Evolutionary conservation across 2,797 vertebrate species (phyloP), one percentile per base, ranked within the genome.

Genomic region (Phataginus tetradactyla): DNA sequence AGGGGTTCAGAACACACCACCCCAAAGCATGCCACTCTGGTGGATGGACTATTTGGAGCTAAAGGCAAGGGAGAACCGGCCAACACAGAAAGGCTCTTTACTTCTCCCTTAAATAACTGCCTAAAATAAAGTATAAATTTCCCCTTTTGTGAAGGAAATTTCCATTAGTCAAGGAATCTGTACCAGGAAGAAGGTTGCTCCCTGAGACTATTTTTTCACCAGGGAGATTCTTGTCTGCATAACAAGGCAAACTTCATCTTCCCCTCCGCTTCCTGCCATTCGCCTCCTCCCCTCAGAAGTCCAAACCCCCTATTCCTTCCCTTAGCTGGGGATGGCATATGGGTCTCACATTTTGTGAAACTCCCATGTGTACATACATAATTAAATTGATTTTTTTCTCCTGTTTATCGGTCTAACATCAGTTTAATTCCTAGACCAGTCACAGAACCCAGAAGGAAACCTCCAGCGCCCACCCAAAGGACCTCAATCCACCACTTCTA

Each of bases 281-380:
- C 37, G 25, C n/a, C 32, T 55, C 49, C 25, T 7, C 20, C 39
- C 14, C 37, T 2, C 53, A 10, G 3, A 39, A 75, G 5, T 3
- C 21, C 57, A 71, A 21, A 75, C 18, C 18, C 17, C n/a, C 12
- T 21, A 2, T 23, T 61, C 18, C 45, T 63, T 21, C 11, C 72
- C 27, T 20, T 10, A 64, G 4, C 34, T 87, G 51, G 23, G 66
- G 14, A 34, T 32, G 27, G 5, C 59, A 2, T 23, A 63, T 7
- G 18, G 39, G 25, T 37, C 11, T 4, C 72, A 17, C 53, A 17
- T 32, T 77, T 39, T 39, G 72, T 53, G 45, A 64, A 39, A 20
- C 34, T 53, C n/a, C 29, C 6, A 0, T 53, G 18, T 0, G 0
- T 20, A 39, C 10, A 14, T 53, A 21, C 17, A 9, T 39, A 39